phyloP scores from a whole-genome alignment of 1,140 invertebrate genomes.

The Listronotus bonariensis region DNA sequence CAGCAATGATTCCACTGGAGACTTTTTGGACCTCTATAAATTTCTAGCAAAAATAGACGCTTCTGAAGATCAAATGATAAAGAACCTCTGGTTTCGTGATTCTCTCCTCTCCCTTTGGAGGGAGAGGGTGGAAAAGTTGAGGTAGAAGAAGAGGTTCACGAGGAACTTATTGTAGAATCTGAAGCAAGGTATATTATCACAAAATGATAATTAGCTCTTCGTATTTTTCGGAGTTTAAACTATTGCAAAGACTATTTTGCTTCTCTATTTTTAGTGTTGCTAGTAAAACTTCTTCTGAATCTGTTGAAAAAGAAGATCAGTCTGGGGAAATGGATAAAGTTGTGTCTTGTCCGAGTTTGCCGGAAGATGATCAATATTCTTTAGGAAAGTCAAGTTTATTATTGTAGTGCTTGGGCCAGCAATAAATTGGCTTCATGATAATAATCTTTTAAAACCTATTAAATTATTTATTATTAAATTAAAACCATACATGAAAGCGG shows the following conservation, averaged over 20 bases:
- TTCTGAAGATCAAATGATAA: conserved; percentile 45
- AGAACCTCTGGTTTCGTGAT: conserved; percentile 51
- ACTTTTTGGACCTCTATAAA: conserved; percentile 68
- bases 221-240: neutral
- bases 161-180: conserved; percentile 19
- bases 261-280: conserved; percentile 12
- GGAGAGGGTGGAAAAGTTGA: conserved; percentile 39
- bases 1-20: conserved; percentile 70
- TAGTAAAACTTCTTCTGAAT: conserved; percentile 9
- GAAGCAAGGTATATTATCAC: conserved; percentile 7
- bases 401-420: too few species aligned
- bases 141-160: conserved; percentile 11
- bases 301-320: conserved; percentile 7
- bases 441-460: too few species aligned
- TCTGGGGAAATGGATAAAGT: conserved; percentile 28
- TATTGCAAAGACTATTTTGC: too few species aligned
- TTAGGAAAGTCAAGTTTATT: conserved; percentile 20
- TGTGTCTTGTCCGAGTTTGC: conserved; percentile 40
- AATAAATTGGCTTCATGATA: too few species aligned
- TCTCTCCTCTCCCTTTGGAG: conserved; percentile 43
- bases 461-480: too few species aligned
- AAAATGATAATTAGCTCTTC: conserved; percentile 1
- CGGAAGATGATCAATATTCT: conserved; percentile 36
- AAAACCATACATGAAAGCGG: too few species aligned
- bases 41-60: conserved; percentile 73